Evolutionary conservation across 2,888 invertebrate species (phyloP).

Genomic region (Caenorhabditis sp.): DNA sequence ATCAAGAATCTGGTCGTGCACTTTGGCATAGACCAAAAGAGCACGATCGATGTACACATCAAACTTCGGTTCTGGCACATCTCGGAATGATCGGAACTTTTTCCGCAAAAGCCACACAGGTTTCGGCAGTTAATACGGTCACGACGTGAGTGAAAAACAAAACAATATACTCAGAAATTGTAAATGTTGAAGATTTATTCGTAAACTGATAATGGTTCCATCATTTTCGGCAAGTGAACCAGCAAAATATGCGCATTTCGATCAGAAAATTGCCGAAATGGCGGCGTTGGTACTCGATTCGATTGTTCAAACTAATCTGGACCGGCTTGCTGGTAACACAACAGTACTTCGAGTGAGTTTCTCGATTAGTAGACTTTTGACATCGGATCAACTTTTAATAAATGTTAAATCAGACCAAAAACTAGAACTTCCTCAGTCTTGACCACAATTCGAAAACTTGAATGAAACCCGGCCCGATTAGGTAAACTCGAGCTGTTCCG

Average conservation of each 20-base stretch:
- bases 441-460: too few relatives aligned
- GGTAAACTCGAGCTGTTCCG: too few relatives aligned
- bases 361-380: too few relatives aligned
- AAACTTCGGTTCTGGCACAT: slow-evolving; percentile 66
- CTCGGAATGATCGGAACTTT: slow-evolving; percentile 67
- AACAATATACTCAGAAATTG: too few relatives aligned
- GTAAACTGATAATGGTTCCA: slow-evolving; percentile 60
- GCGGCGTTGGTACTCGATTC: slow-evolving; percentile 61
- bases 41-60: slow-evolving; percentile 44
- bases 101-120: slow-evolving; percentile 56
- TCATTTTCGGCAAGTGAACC: slow-evolving; percentile 54
- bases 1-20: slow-evolving; percentile 42
- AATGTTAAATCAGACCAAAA: too few relatives aligned
- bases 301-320: slow-evolving; percentile 54
- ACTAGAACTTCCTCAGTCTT: too few relatives aligned
- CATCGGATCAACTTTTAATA: too few relatives aligned
- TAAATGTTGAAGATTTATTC: slow-evolving; percentile 55
- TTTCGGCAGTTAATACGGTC: slow-evolving; percentile 64
- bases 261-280: slow-evolving; percentile 68
- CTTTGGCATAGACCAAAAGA: slow-evolving; percentile 44
- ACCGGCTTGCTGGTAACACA: slow-evolving; percentile 57
- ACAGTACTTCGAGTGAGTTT: slow-evolving; percentile 29
- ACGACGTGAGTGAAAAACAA: slow-evolving; percentile 20
- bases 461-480: too few relatives aligned
- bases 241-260: slow-evolving; percentile 59